These are phyloP conservation scores for Accipiter virgatus DNA, from an alignment of 2,113 vertebrate species.

Conservation along the genomic window DNA sequence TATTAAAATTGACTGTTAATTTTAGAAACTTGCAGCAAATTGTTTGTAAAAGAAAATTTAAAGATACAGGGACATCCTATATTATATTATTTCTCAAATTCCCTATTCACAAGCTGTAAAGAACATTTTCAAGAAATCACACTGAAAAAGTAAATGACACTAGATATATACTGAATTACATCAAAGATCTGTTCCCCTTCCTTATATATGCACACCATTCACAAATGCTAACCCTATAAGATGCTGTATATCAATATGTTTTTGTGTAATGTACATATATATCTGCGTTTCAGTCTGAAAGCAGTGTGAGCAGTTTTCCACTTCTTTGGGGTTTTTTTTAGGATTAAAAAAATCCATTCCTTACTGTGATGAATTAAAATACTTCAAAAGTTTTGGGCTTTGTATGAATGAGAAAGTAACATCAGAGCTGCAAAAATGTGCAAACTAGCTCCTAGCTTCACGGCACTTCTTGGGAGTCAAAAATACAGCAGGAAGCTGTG, in stretches of 20 bases:
- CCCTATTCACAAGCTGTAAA: not conserved
- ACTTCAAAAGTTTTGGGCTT: not conserved
- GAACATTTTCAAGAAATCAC: not conserved
- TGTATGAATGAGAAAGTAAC: not conserved
- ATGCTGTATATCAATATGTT: not conserved
- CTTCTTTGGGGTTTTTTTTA: not conserved
- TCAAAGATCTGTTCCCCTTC: not conserved
- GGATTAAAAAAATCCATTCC: not conserved
- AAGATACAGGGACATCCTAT: not conserved
- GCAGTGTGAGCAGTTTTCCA: not conserved
- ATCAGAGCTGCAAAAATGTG: not conserved
- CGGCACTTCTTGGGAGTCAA: not conserved
- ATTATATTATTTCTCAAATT: not conserved
- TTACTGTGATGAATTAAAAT: not conserved
- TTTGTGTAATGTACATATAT: not conserved
- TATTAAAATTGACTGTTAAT: slow-evolving; percentile 50
- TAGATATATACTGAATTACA: not conserved
- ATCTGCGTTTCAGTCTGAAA: not conserved
- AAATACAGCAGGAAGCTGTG: not conserved
- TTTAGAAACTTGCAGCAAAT: slow-evolving; percentile 29
- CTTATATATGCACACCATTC: not conserved
- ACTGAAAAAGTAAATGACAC: not conserved
- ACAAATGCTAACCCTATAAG: not conserved
- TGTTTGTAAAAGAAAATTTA: not conserved
- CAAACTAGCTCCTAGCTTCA: not conserved